Percentiles rank a stretch among this genome's conserved stretches.
Conservation (phyloP, 2,113 vertebrate species). For the Oreochromis niloticus region DNA sequence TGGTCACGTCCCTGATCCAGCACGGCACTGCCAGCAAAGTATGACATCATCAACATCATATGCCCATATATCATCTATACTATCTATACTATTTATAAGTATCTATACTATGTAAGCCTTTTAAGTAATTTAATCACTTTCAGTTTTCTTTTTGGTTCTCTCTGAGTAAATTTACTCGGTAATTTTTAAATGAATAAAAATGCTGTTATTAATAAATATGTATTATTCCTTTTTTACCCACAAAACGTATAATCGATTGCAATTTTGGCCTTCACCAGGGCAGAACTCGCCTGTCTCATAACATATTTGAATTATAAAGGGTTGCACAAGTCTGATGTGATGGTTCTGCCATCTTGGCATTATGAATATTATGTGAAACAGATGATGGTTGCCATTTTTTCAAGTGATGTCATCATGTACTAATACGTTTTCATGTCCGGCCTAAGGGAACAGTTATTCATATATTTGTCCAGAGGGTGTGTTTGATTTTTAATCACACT, state of each 20-base stretch:
- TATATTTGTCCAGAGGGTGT: constrained; percentile 35
- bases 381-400: neutral
- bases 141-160: neutral
- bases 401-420: neutral
- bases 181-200: neutral
- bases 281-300: neutral
- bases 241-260: neutral
- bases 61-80: neutral
- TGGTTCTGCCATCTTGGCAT: neutral
- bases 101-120: neutral
- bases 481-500: constrained; percentile 23
- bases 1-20: constrained; percentile 78
- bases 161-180: neutral
- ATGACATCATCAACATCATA: neutral
- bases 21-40: constrained; percentile 81
- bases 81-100: neutral
- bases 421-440: constrained; percentile 17
- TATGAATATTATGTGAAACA: neutral
- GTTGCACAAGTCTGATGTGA: neutral
- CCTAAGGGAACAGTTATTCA: constrained; percentile 1
- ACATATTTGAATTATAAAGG: neutral
- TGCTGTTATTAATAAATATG: neutral
- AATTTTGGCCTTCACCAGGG: neutral
- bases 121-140: neutral
- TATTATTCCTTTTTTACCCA: neutral